Base-by-base conservation (phyloP, 2,888 invertebrate genomes). In the Hypomecis atomaria region DNA sequence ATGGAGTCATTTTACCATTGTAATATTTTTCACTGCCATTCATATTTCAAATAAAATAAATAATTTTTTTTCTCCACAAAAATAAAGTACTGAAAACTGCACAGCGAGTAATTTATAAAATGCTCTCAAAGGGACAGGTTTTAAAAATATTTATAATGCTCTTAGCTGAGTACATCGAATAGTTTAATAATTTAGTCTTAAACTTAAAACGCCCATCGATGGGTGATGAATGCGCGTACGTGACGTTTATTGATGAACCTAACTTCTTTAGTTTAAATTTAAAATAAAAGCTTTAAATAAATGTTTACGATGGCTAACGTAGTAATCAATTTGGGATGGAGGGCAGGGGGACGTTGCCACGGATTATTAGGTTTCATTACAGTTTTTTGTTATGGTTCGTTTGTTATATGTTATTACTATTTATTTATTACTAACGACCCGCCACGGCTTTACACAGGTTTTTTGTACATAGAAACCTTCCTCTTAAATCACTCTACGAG, bases 161-260 rank as follows among this genome's bases (percentile, higher is more conserved):
- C 40, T 10, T 9, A 40, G 10, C 40, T 40, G 40, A 40, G 23
- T 40, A 52, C 38, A 52, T 52, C 13, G 13, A 37, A 45, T 55
- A 34, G 45, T 34, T 36, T 34, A 55, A 45, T 45, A 45, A 36
- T 34, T 44, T 56, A 37, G 10, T 37, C 10, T 13, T 37, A 37
- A 56, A 45, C 37, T 45, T 45, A 0, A 37, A 56, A 45, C 45
- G 13, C 8, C 23, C 9, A 8, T 56, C 55, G 10, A 37, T 37
- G 23, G 6, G 37, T 45, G 55, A 56, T 56, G 37, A n/a, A 56
- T 56, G 55, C 9, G 0, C 13, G 13, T 37, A 23, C 33, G 33
- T 48, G 57, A 40, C 47, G 5, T 57, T 48, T 48, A 48, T 48
- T 48, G 48, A 57, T 48, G 57, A 48, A 37, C n/a, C 40, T 45